Conservation (phyloP, 35 echinoderm and acorn worm species). For the Diadema setosum region DNA sequence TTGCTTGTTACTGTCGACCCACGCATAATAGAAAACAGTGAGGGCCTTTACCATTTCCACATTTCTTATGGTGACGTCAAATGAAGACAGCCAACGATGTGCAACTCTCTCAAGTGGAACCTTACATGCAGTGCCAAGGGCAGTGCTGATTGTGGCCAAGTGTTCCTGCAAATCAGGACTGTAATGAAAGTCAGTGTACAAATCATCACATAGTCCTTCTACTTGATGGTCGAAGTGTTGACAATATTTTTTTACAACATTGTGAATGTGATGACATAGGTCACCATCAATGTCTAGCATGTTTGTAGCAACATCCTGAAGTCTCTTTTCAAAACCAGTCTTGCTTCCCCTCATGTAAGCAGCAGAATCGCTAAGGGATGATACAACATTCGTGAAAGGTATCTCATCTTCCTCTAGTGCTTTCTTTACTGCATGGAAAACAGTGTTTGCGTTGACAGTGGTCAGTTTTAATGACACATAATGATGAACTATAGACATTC, state of each 20-base stretch:
- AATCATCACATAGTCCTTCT: constrained; percentile 40
- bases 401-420: too few species aligned
- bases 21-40: constrained; percentile 46
- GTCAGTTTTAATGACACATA: too few species aligned
- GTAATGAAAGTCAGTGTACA: constrained; percentile 17
- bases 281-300: constrained; percentile 48
- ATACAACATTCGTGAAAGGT: too few species aligned
- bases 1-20: constrained; percentile 6
- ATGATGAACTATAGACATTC: too few species aligned
- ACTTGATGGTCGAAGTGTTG: not conserved
- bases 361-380: too few species aligned
- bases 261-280: constrained; percentile 42
- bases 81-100: constrained; percentile 48
- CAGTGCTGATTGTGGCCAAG: not conserved
- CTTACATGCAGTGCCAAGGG: constrained; percentile 11
- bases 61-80: constrained; percentile 36
- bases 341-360: too few species aligned
- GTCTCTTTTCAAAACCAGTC: too few species aligned
- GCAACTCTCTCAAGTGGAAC: constrained; percentile 38
- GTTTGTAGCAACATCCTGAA: too few species aligned
- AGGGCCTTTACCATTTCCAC: constrained; percentile 41
- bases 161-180: too few species aligned
- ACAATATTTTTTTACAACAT: constrained; percentile 29
- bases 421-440: too few species aligned
- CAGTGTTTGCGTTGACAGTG: too few species aligned